A percentile compares a stretch with the other conserved stretches of the same genome.
phyloP scores from a whole-genome alignment of 35 echinoderm and acorn worm genomes.

The Diadema setosum region DNA sequence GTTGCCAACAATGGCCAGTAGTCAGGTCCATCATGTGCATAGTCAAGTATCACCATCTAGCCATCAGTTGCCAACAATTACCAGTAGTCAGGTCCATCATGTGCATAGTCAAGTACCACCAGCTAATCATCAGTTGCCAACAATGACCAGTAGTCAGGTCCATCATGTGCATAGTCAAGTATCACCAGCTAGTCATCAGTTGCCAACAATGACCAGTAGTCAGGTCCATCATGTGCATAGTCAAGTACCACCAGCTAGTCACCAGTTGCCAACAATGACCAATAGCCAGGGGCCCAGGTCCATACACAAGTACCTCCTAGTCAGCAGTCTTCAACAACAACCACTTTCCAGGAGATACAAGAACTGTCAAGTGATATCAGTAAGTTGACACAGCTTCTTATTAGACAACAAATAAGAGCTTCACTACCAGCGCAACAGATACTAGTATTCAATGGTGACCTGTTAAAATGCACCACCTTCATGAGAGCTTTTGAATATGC shows the following conservation, averaged over 20 bases:
- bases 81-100: too few species aligned
- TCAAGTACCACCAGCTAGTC: not conserved
- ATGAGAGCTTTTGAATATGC: constrained; percentile 15
- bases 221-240: not conserved
- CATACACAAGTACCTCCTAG: too few species aligned
- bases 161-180: not conserved
- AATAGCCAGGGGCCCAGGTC: too few species aligned
- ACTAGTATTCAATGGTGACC: not conserved
- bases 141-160: too few species aligned
- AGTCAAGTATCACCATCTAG: not conserved
- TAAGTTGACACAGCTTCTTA: too few species aligned
- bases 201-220: not conserved
- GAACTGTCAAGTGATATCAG: too few species aligned
- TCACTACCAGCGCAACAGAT: constrained; percentile 26
- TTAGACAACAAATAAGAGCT: constrained; percentile 7
- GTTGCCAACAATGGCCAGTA: not conserved
- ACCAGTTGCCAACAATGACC: not conserved
- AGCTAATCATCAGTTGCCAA: not conserved
- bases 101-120: not conserved
- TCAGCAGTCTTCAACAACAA: too few species aligned
- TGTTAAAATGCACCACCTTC: not conserved
- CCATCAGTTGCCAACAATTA: too few species aligned
- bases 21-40: not conserved
- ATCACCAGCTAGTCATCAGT: not conserved
- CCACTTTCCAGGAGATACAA: too few species aligned